A percentile compares a stretch with the other conserved stretches of the same genome.
These are phyloP conservation scores for Lepeophtheirus salmonis DNA, from an alignment of 1,140 invertebrate genomes.

Conservation along the genomic window DNA sequence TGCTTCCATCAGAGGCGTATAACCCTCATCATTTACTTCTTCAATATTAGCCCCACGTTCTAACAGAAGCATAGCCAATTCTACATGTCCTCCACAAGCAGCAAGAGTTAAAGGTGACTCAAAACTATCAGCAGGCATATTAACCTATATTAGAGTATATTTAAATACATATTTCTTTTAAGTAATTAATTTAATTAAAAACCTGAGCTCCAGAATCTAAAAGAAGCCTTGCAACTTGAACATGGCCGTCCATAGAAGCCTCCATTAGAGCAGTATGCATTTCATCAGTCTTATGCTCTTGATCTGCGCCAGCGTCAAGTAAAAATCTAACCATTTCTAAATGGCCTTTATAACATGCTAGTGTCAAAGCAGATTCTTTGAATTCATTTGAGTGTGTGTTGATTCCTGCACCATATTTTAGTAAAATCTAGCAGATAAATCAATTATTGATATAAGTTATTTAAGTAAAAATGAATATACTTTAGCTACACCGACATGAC, in stretches of 20 bases:
- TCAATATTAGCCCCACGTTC: slow-evolving; percentile 95
- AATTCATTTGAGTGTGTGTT: slow-evolving; percentile 98
- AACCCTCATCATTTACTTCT: slow-evolving; percentile 98
- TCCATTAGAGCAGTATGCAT: slow-evolving; percentile 99
- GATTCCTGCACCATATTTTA: slow-evolving; percentile 81
- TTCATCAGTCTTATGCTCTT: slow-evolving; percentile 96
- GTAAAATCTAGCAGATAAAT: slow-evolving; percentile 40
- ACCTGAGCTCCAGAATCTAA: slow-evolving; percentile 92
- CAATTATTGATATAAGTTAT: slow-evolving; percentile 10
- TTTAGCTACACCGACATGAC: slow-evolving; percentile 81
- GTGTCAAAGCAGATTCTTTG: slow-evolving; percentile 42
- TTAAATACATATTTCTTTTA: neutral
- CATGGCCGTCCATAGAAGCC: slow-evolving; percentile 97
- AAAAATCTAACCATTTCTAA: slow-evolving; percentile 92
- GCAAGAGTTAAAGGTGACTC: slow-evolving; percentile 93
- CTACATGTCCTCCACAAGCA: slow-evolving; percentile 93
- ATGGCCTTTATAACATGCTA: slow-evolving; percentile 41
- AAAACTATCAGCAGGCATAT: slow-evolving; percentile 98
- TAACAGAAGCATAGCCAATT: slow-evolving; percentile 78
- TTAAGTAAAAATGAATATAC: too few species aligned
- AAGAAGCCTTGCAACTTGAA: slow-evolving; percentile 78
- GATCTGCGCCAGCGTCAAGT: slow-evolving; percentile 75
- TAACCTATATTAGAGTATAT: slow-evolving; percentile 40
- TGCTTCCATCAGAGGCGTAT: slow-evolving; percentile 67
- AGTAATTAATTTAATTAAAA: neutral